phyloP scores from a whole-genome alignment of 2,888 invertebrate genomes.

The Pachycephus smyrnensis region DNA sequence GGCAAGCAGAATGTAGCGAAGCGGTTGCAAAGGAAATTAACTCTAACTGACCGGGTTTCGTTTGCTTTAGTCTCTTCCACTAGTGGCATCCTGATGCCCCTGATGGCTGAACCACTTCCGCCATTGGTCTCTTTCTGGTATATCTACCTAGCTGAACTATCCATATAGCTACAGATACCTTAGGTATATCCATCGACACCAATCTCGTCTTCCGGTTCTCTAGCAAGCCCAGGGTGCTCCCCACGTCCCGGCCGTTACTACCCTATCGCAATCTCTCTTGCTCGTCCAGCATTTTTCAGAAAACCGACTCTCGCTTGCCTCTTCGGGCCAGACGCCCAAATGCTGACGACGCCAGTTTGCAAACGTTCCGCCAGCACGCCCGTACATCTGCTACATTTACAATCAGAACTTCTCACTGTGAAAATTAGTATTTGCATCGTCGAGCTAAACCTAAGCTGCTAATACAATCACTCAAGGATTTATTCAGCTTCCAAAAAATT shows the following conservation, averaged over 20 bases:
- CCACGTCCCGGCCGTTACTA: conserved; percentile 33
- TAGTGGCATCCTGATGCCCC: conserved; percentile 18
- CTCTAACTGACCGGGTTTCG: conserved; percentile 42
- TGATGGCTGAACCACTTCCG: conserved; percentile 18
- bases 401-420: conserved; percentile 42
- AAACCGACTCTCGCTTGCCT: conserved; percentile 43
- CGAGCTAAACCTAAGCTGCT: conserved; percentile 22
- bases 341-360: conserved; percentile 45
- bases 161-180: not conserved
- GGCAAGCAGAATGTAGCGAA: conserved; percentile 27
- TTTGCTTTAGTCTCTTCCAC: conserved; percentile 32
- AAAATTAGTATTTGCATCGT: conserved; percentile 33
- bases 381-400: conserved; percentile 41
- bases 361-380: conserved; percentile 14
- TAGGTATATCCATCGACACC: conserved; percentile 17
- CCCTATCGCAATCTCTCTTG: conserved; percentile 51
- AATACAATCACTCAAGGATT: not conserved
- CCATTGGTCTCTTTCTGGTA: conserved; percentile 24
- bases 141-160: conserved; percentile 22
- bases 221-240: conserved; percentile 19
- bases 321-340: conserved; percentile 47
- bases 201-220: conserved; percentile 20
- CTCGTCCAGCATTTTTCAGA: conserved; percentile 54
- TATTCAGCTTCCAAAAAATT: not conserved
- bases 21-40: conserved; percentile 43